These are phyloP conservation scores for Lepus europaeus DNA, from an alignment of 2,113 vertebrate species.

Conservation along the genomic window DNA sequence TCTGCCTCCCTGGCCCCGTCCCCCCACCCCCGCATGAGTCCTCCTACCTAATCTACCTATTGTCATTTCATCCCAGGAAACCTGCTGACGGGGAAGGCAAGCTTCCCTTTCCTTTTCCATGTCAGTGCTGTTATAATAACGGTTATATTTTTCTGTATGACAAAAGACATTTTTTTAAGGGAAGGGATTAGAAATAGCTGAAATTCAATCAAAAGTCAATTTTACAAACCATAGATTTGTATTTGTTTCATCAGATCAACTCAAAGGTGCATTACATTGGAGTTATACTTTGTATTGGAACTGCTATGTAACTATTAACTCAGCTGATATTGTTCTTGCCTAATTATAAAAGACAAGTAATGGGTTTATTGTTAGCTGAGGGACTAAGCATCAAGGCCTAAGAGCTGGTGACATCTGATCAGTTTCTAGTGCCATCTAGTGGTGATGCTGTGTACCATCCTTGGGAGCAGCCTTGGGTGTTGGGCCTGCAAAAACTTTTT, in stretches of 20 bases:
- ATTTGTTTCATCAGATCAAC: neutral
- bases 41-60: no score
- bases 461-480: neutral
- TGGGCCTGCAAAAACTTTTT: neutral
- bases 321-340: neutral
- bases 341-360: slow-evolving; percentile 2
- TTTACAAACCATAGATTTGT: neutral
- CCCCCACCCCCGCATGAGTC: no score
- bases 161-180: no score
- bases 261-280: neutral
- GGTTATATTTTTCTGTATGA: no score
- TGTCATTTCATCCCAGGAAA: no score
- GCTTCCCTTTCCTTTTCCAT: no score
- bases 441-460: neutral
- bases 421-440: slow-evolving; percentile 54
- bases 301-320: neutral
- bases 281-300: neutral
- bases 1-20: no score
- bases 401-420: neutral
- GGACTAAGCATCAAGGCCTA: neutral
- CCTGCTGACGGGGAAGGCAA: no score
- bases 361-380: neutral
- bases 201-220: slow-evolving; percentile 25
- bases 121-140: no score
- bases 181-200: neutral